A percentile compares a stretch with the other conserved stretches of the same genome.
phyloP scores from a whole-genome alignment of 2,888 invertebrate species.

The Ophonus ardosiacus region DNA sequence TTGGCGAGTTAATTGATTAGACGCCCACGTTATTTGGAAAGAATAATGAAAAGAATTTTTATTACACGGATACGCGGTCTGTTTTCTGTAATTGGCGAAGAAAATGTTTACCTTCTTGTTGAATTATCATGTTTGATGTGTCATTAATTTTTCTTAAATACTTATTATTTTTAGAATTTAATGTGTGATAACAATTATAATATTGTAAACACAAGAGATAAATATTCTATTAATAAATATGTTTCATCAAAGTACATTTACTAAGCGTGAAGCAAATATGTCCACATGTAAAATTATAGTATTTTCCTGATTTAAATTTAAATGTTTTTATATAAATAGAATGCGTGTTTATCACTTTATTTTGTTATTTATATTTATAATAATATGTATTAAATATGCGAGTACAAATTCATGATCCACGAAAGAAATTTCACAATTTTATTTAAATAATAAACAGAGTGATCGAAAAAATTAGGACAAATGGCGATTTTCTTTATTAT shows the following conservation, averaged over 20 bases:
- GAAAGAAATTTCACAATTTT: too few relatives aligned
- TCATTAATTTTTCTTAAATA: background rate
- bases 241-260: background rate
- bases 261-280: background rate
- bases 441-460: too few relatives aligned
- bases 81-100: background rate
- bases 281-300: background rate
- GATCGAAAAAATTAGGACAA: too few relatives aligned
- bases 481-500: too few relatives aligned
- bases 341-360: too few relatives aligned
- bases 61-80: background rate
- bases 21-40: background rate
- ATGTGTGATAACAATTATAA: background rate
- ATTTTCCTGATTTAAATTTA: background rate
- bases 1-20: slow-evolving; percentile 7
- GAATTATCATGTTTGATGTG: background rate
- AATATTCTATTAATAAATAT: background rate
- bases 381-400: too few relatives aligned
- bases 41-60: background rate
- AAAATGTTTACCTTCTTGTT: background rate
- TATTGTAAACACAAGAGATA: background rate
- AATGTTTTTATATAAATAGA: too few relatives aligned
- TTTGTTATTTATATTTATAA: too few relatives aligned
- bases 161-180: background rate
- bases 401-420: too few relatives aligned